Base-by-base conservation (phyloP, 2,113 vertebrate genomes). In the Pleuronectes platessa region DNA sequence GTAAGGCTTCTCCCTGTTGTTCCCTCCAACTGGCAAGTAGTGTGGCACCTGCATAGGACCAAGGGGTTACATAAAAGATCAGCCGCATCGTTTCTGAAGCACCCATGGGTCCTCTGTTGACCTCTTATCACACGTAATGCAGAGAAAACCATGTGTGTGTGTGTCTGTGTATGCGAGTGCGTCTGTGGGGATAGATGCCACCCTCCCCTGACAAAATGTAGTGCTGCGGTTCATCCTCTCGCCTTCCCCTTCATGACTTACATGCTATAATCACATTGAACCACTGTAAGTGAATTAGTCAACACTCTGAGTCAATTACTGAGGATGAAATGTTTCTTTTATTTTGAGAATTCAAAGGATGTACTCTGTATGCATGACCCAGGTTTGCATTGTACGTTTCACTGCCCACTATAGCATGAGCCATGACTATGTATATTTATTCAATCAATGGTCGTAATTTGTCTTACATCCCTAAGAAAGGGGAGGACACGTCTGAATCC, bases 261-360 rank as follows among this genome's bases (percentile, higher is more conserved):
- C 79, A 62, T 23, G 12, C 15, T 54, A 1, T 86, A 81, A 84
- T 85, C 77, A 74, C 61, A 90, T 90, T 86, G 70, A 68, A 42
- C 45, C 70, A 37, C 14, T 60, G 42, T 83, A 88, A 90, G 78
- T 79, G 71, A 87, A 88, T 87, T 87, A 82, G 77, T 72, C 73
- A 76, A 75, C 85, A 79, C 85, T 83, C 72, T 31, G 56, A 73
- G 47, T 89, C 64, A 4, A 86, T 87, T 70, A 81, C 27, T 74
- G 7, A 24, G 40, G 81, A 74, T 72, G 54, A 80, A 82, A 75
- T 65, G 61, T 23, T 68, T 68, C 76, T 81, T 80, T 84, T 84
- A 84, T 82, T 72, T 59, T 70, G n/a, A 84, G 54, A 65, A 71
- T 75, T 72, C 58, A 59, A 55, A 80, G 86, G 61, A 75, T 59